Evolutionary conservation across 2,888 invertebrate species (phyloP), one percentile per base, ranked within the genome.

Genomic region (Luperina nickerlii): DNA sequence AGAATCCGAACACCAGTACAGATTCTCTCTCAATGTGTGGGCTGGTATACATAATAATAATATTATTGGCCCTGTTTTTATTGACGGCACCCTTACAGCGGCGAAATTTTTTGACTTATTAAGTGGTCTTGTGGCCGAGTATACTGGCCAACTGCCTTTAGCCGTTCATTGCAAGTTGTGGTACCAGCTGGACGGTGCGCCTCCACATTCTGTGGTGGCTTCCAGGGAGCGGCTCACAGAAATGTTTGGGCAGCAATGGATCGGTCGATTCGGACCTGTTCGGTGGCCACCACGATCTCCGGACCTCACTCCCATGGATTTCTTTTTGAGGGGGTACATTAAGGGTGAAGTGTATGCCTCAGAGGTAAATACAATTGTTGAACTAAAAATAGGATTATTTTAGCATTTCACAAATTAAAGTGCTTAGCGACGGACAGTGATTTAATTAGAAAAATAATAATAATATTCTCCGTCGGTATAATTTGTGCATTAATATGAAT

Each of bases 161-260:
- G n/a, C 51, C 32, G 69, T 38, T 32, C 24, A 70, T 70, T 20
- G 54, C 32, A 32, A 38, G 24, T 54, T 38, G 54, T 70, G 69
- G 69, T 54, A 70, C 38, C 54, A 70, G 32, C 69, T 70, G 20
- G 54, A 54, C 54, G n/a, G n/a, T n/a, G n/a, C n/a, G 69, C 69
- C 54, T 54, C 32, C 54, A 24, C 54, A 54, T 65, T 38, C 65
- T 54, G 69, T 32, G 54, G 7, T 13, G 20, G 32, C 48, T 54
- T 32, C 32, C 69, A 70, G 67, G 7, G 42, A 67, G 48, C 48
- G 48, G 11, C 48, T 48, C 48, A 48, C 48, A 51, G 32, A 11
- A n/a, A 68, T 8, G 27, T 62, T 42, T 42, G 42, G 42, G 42
- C 42, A 42, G 7, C 42, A 42, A 42, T n/a, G n/a, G n/a, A n/a